phyloP scores from a whole-genome alignment of 2,797 vertebrate genomes.

The Spondyliosoma cantharus region DNA sequence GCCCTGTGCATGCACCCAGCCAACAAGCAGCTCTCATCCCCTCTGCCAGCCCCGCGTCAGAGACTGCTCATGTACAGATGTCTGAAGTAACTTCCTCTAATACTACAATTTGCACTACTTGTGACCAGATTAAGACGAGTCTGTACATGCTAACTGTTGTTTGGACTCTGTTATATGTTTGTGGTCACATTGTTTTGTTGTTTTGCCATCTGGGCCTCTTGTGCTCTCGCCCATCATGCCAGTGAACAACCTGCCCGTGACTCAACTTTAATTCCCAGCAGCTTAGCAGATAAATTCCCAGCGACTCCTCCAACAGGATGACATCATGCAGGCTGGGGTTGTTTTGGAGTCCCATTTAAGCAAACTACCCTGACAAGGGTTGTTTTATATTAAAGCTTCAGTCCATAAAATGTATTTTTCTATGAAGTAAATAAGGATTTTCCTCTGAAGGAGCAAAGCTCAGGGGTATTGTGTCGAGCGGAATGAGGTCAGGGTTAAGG shows the following conservation, averaged over 20 bases:
- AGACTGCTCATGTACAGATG: slow-evolving; percentile 64
- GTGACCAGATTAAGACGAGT: slow-evolving; percentile 41
- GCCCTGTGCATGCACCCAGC: slow-evolving; percentile 62
- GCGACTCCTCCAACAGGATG: slow-evolving; percentile 37
- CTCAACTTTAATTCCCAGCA: slow-evolving; percentile 57
- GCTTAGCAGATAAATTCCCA: slow-evolving; percentile 58
- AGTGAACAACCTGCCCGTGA: slow-evolving; percentile 51
- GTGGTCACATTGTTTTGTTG: slow-evolving; percentile 51
- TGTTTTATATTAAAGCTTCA: slow-evolving; percentile 51
- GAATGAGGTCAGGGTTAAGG: slow-evolving; percentile 40
- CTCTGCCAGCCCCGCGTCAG: slow-evolving; percentile 45
- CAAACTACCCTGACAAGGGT: slow-evolving; percentile 18
- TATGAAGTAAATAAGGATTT: slow-evolving; percentile 39
- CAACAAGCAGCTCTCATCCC: slow-evolving; percentile 48
- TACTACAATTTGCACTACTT: slow-evolving; percentile 63
- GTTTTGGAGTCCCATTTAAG: slow-evolving; percentile 29
- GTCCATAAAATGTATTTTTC: slow-evolving; percentile 61
- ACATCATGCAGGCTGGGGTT: slow-evolving; percentile 48
- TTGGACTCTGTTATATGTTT: slow-evolving; percentile 27
- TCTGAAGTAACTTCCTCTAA: slow-evolving; percentile 55
- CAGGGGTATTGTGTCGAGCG: slow-evolving; percentile 30
- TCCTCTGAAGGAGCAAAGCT: slow-evolving; percentile 48
- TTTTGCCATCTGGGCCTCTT: slow-evolving; percentile 28
- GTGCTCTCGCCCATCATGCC: slow-evolving; percentile 41
- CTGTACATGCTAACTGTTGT: slow-evolving; percentile 45